Conservation (phyloP, 2,113 vertebrate species). For the Pangasianodon gigas region DNA sequence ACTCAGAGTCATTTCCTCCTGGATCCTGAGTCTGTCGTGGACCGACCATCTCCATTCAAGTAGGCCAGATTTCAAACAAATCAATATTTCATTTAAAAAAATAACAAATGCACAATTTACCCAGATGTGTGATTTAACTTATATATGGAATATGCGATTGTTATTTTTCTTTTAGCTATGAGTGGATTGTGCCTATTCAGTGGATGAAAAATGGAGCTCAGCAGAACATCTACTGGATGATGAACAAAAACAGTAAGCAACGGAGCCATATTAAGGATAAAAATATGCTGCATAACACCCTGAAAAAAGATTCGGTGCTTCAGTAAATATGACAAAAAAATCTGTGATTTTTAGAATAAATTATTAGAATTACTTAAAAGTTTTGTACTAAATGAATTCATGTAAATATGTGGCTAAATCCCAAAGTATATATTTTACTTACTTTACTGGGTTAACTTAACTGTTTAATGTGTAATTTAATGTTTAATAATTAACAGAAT, state of each 20-base stretch:
- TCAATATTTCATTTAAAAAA: not conserved
- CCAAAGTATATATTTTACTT: not conserved
- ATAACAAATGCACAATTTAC: not conserved
- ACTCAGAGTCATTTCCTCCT: constrained; percentile 85
- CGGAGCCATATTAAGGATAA: not conserved
- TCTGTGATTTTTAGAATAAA: no score
- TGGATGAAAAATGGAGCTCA: accelerated
- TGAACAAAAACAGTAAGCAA: constrained; percentile 43
- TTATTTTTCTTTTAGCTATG: constrained; percentile 68
- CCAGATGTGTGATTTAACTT: no score
- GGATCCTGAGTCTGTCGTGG: constrained; percentile 64
- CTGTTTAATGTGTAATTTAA: no score
- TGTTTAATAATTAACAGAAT: no score
- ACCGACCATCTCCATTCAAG: constrained; percentile 72
- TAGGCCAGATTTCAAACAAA: constrained; percentile 60
- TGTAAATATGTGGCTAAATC: not conserved
- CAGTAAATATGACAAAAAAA: no score
- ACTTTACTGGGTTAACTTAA: no score
- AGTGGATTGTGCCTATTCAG: constrained; percentile 74
- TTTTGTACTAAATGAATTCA: no score
- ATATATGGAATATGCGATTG: no score
- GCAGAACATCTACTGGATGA: constrained; percentile 58
- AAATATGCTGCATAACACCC: not conserved
- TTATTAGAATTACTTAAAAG: no score
- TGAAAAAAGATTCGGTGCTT: not conserved